A percentile compares a stretch with the other conserved stretches of the same genome.
Conservation (phyloP, 2,797 vertebrate genomes). For the Pseudomugil tenellus region DNA sequence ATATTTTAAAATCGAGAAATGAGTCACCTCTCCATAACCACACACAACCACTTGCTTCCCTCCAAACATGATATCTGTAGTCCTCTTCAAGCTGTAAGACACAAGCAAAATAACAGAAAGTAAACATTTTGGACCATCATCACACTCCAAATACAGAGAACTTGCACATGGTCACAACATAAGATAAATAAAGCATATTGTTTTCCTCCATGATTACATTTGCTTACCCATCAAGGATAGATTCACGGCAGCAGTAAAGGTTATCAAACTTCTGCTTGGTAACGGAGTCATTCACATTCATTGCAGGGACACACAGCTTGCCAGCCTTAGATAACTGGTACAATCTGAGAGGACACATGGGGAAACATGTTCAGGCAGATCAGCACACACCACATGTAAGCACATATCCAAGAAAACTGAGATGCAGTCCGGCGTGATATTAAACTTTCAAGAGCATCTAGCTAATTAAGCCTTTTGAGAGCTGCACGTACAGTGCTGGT, state of each 20-base stretch:
- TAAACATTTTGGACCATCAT: slow-evolving; percentile 15
- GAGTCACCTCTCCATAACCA: slow-evolving; percentile 97
- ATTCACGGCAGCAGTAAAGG: slow-evolving; percentile 97
- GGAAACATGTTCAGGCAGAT: slow-evolving; percentile 37
- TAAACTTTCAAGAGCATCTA: slow-evolving; percentile 27
- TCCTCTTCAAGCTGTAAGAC: slow-evolving; percentile 93
- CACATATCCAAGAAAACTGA: slow-evolving; percentile 20
- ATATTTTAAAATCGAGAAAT: slow-evolving; percentile 19
- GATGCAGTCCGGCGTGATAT: slow-evolving; percentile 25
- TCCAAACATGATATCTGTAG: slow-evolving; percentile 99
- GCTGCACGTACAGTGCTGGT: slow-evolving; percentile 28
- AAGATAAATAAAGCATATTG: background rate
- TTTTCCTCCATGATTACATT: slow-evolving; percentile 8
- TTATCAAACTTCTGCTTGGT: slow-evolving; percentile 99
- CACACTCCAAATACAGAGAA: slow-evolving; percentile 11
- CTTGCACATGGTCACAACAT: background rate
- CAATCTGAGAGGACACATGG: slow-evolving; percentile 81
- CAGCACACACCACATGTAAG: slow-evolving; percentile 1
- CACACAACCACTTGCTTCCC: slow-evolving; percentile 98
- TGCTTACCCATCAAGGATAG: slow-evolving; percentile 96
- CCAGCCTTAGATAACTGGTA: slow-evolving; percentile 98
- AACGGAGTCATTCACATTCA: slow-evolving; percentile 99
- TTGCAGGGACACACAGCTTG: slow-evolving; percentile 96
- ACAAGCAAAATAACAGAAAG: slow-evolving; percentile 40
- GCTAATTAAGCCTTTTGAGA: slow-evolving; percentile 56